Conservation (phyloP, 64 coral and sea anemone genomes). For the Hydrozoanthus tunicans region DNA sequence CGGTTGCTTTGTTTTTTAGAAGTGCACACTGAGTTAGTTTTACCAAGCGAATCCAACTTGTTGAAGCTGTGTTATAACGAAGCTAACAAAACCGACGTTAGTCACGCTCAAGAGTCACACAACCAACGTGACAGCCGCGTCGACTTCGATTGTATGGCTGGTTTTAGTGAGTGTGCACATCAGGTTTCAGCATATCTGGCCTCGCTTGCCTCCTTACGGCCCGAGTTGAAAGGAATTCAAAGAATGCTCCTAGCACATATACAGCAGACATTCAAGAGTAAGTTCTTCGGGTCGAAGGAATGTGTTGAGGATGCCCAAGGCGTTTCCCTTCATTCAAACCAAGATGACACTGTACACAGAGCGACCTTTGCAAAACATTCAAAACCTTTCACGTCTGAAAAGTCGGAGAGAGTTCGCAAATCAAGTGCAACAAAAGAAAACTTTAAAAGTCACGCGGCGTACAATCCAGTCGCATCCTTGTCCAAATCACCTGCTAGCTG, state of each 20-base stretch:
- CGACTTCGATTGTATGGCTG: conserved; percentile 13
- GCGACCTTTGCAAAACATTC: background rate
- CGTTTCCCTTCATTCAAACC: background rate
- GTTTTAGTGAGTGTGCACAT: conserved; percentile 43
- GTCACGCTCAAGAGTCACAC: background rate
- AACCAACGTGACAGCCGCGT: background rate
- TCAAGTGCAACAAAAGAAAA: background rate
- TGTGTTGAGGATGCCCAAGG: background rate
- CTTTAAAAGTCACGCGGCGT: background rate
- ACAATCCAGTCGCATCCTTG: background rate
- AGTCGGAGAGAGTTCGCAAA: background rate
- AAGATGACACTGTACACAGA: background rate
- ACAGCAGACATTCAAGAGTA: conserved; percentile 22
- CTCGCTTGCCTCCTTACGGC: conserved; percentile 4
- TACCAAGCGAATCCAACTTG: conserved; percentile 1
- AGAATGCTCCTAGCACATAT: conserved; percentile 14
- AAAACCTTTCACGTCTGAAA: background rate
- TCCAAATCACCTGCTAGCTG: background rate
- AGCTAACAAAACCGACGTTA: background rate
- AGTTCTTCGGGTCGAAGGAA: background rate
- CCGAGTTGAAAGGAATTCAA: conserved; percentile 13
- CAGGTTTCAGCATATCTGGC: conserved; percentile 21
- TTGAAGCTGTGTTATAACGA: background rate
- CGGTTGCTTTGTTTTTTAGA: background rate
- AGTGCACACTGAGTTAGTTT: background rate